Percentiles rank a stretch among this genome's conserved stretches.
These are phyloP conservation scores for Petrocephalus zakoni DNA, from an alignment of 2,113 vertebrate genomes.

Conservation along the genomic window DNA sequence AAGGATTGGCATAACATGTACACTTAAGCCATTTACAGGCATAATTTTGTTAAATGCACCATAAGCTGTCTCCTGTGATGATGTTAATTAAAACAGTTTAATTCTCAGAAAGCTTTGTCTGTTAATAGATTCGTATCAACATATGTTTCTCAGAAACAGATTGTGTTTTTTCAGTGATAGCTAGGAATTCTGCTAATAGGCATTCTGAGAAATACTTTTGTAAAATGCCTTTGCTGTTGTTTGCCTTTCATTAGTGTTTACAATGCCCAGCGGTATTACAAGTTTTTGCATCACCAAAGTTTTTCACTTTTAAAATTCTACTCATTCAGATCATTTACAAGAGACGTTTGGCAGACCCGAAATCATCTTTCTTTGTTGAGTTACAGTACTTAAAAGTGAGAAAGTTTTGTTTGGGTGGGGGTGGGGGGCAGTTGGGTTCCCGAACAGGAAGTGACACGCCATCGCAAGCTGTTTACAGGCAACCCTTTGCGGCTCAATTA, in stretches of 20 bases:
- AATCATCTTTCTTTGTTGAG: not conserved
- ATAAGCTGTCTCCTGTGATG: not conserved
- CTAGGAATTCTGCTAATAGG: not conserved
- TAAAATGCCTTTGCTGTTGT: not conserved
- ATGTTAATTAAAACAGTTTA: not conserved
- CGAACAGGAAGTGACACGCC: conserved; percentile 2
- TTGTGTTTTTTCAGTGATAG: not conserved
- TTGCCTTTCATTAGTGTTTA: not conserved
- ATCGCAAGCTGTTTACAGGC: conserved; percentile 6
- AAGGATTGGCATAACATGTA: not conserved
- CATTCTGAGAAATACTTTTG: not conserved
- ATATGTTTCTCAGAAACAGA: not conserved
- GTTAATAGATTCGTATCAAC: not conserved
- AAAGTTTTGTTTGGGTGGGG: not conserved
- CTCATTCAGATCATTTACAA: not conserved
- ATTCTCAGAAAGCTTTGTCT: not conserved
- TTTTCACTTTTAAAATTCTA: not conserved
- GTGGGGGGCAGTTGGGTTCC: not conserved
- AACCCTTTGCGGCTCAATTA: not conserved
- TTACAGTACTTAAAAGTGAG: not conserved
- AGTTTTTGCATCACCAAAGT: not conserved
- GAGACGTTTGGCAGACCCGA: not conserved
- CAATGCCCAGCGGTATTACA: not conserved
- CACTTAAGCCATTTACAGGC: not conserved
- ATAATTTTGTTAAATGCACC: not conserved